Evolutionary conservation across 1,140 invertebrate species (phyloP).

Genomic region (Pseudomyrmex sp.): DNA sequence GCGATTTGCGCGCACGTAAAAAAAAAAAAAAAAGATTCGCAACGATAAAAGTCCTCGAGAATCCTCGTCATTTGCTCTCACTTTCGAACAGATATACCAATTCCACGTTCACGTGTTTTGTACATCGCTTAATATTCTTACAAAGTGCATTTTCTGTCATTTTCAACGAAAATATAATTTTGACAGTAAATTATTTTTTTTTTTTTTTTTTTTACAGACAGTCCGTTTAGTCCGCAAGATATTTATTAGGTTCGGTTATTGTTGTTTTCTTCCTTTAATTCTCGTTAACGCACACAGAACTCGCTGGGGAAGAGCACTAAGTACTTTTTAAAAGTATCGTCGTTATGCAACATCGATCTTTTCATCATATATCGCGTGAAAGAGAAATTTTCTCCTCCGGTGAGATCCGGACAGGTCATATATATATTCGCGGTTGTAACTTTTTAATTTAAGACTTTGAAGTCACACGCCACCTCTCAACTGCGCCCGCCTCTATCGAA

Average conservation of each 20-base stretch:
- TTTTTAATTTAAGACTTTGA: conserved; percentile 47
- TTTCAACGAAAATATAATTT: conserved; percentile 11
- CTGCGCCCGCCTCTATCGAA: background rate
- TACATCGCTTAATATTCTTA: background rate
- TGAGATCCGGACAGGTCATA: conserved; percentile 12
- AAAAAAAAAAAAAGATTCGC: background rate
- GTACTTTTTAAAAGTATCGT: background rate
- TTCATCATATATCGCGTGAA: background rate
- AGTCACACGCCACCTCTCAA: too few species aligned
- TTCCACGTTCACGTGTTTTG: background rate
- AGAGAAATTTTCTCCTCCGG: background rate
- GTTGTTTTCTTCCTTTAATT: too few species aligned
- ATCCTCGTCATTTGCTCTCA: too few species aligned
- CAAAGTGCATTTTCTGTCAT: background rate
- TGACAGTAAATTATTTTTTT: background rate
- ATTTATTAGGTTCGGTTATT: background rate
- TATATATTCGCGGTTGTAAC: conserved; percentile 14
- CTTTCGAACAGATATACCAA: too few species aligned
- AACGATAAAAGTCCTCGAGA: background rate
- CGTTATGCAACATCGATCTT: conserved; percentile 6
- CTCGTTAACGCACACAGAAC: background rate
- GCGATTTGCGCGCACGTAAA: background rate
- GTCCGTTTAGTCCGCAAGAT: conserved; percentile 5
- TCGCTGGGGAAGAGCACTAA: background rate
- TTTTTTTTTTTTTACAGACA: background rate